Percentiles rank a stretch among this genome's conserved stretches.
phyloP scores from a whole-genome alignment of 2,888 invertebrate genomes.

The Thecophora atra region DNA sequence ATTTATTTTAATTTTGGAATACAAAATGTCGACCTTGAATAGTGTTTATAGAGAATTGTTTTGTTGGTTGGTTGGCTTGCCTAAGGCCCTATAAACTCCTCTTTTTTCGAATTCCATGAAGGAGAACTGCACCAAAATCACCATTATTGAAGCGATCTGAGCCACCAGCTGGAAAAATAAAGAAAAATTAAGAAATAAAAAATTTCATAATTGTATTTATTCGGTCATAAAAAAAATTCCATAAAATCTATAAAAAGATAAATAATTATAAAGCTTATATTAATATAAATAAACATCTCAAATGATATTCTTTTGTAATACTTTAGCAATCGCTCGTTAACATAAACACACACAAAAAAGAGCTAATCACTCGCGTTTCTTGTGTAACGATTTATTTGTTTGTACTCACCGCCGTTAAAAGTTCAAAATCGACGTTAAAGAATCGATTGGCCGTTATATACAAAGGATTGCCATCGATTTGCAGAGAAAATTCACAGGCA shows the following conservation, averaged over 20 bases:
- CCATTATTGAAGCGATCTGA: slow-evolving; percentile 53
- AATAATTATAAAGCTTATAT: neutral
- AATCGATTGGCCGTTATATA: slow-evolving; percentile 52
- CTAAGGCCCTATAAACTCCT: neutral
- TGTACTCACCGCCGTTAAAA: slow-evolving; percentile 53
- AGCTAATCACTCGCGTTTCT: no score
- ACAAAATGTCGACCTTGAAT: no score
- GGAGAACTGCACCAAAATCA: slow-evolving; percentile 55
- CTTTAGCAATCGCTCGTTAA: no score
- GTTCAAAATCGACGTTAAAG: slow-evolving; percentile 51
- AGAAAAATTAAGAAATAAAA: no score
- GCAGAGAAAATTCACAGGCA: slow-evolving; percentile 52
- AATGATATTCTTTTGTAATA: no score
- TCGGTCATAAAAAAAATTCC: neutral
- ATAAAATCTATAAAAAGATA: neutral
- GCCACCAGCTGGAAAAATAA: slow-evolving; percentile 49
- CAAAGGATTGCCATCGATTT: slow-evolving; percentile 53
- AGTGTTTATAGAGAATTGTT: no score
- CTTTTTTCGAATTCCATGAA: slow-evolving; percentile 9
- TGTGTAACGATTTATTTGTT: no score
- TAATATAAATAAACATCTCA: neutral
- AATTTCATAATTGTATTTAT: no score
- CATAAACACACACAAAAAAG: no score
- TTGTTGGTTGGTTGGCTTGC: no score
- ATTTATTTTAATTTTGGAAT: no score